These are phyloP conservation scores for Entomobrya multifasciata DNA, from an alignment of 2,888 invertebrate genomes.

Conservation along the genomic window DNA sequence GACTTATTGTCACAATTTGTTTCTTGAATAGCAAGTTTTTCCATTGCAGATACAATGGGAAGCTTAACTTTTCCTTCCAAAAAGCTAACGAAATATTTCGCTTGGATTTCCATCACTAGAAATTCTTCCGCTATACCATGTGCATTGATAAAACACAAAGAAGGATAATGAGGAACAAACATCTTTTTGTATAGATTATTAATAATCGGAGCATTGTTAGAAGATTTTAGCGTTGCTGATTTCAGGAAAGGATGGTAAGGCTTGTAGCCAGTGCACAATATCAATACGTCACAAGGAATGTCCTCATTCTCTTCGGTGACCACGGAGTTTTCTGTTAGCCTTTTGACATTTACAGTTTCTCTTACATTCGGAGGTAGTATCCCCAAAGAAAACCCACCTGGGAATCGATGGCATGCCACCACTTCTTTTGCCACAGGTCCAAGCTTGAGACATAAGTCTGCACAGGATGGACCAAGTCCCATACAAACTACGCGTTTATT, in stretches of 20 bases:
- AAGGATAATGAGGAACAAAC: constrained; percentile 41
- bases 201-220: neutral
- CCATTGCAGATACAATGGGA: neutral
- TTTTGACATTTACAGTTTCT: constrained; percentile 42
- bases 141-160: constrained; percentile 54
- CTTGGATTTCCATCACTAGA: constrained; percentile 53
- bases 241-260: constrained; percentile 45
- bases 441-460: constrained; percentile 49
- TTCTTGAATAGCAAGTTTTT: neutral
- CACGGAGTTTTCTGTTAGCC: constrained; percentile 23
- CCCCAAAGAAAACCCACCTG: constrained; percentile 51
- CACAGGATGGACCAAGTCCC: constrained; percentile 56
- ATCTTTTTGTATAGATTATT: constrained; percentile 53
- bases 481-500: constrained; percentile 31
- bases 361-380: constrained; percentile 38
- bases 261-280: constrained; percentile 54
- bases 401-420: constrained; percentile 48
- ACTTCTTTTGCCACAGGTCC: constrained; percentile 14
- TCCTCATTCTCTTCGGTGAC: constrained; percentile 43
- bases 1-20: constrained; percentile 11
- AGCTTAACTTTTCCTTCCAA: constrained; percentile 10
- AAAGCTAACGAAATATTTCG: constrained; percentile 38
- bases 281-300: constrained; percentile 48
- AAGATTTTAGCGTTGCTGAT: neutral
- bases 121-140: constrained; percentile 55